phyloP scores from a whole-genome alignment of 1,140 invertebrate genomes.

The Megathymus violae region DNA sequence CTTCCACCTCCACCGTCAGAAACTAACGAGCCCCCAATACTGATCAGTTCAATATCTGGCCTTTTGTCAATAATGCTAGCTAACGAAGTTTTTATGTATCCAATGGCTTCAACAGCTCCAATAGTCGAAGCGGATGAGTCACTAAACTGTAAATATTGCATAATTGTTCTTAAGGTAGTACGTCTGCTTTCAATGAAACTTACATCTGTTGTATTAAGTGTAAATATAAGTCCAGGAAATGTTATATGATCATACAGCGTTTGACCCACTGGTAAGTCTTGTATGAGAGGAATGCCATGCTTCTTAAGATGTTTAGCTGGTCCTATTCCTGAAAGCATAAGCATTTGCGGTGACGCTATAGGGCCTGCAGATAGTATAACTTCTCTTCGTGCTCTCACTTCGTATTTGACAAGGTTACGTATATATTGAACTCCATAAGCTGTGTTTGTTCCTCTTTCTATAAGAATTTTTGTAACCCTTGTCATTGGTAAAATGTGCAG shows the following conservation, averaged over 20 bases:
- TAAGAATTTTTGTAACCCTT: slow-evolving; percentile 86
- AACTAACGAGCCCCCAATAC: slow-evolving; percentile 81
- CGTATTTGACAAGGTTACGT: slow-evolving; percentile 63
- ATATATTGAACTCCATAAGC: slow-evolving; percentile 88
- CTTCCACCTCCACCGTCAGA: slow-evolving; percentile 86
- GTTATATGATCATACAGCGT: slow-evolving; percentile 86
- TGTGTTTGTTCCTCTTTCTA: slow-evolving; percentile 84
- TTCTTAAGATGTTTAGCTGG: slow-evolving; percentile 84
- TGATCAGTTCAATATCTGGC: slow-evolving; percentile 87
- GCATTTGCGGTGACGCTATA: slow-evolving; percentile 85
- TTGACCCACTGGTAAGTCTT: slow-evolving; percentile 85
- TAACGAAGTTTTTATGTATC: slow-evolving; percentile 86
- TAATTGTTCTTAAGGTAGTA: slow-evolving; percentile 87
- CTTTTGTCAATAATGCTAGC: slow-evolving; percentile 83
- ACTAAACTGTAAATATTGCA: slow-evolving; percentile 62
- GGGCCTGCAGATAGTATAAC: slow-evolving; percentile 86
- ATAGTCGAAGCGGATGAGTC: too few species aligned
- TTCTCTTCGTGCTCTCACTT: slow-evolving; percentile 82
- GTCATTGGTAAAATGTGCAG: slow-evolving; percentile 85
- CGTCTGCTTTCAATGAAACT: slow-evolving; percentile 77
- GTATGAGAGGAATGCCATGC: slow-evolving; percentile 78
- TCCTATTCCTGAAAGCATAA: slow-evolving; percentile 88
- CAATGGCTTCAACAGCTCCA: slow-evolving; percentile 87
- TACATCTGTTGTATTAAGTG: slow-evolving; percentile 81
- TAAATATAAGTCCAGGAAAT: slow-evolving; percentile 86